Base-by-base conservation (phyloP, 2,797 vertebrate species). In the Coccyzus lansbergi region DNA sequence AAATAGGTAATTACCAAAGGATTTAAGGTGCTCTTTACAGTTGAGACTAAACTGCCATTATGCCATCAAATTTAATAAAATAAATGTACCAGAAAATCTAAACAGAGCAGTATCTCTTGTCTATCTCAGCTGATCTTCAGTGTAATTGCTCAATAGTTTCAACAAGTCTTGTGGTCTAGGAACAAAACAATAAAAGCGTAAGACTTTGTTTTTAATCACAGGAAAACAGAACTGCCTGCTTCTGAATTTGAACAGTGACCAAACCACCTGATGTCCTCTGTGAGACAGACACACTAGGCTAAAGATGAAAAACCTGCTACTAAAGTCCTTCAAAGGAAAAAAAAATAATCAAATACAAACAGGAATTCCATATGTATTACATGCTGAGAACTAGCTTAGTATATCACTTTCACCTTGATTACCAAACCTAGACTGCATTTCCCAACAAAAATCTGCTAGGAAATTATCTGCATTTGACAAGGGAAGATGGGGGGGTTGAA, bases 1-100 rank as follows among this genome's bases (percentile, higher is more conserved):
- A 82, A 83, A 82, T 7, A 70, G 64, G 65, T 85, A 64, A 92
- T 89, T 83, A 78, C 25, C 69, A 63, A 53, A 91, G 34, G 71
- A 83, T 77, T 78, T 81, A n/a, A 83, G 70, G 53, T 24, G 65
- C 15, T 88, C 44, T 56, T 89, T 28, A 63, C 28, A 76, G 72
- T 1, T 31, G 29, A 76, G 58, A 71, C 69, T 21, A 31, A 84
- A 52, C 21, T 64, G 58, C 74, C 68, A 51, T 19, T 62, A 55
- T 59, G 22, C 46, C 56, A 64, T 28, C 63, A 19, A 52, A 59
- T 86, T 34, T 60, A 67, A 67, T 49, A 31, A 58, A 83, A 40
- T 20, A 77, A 85, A 48, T 18, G 18, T 9, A 81, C 71, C 0
- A 80, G 44, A 49, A 91, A 83, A 72, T 19, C 52, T 44, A 29